A percentile compares a stretch with the other conserved stretches of the same genome.
Evolutionary conservation across 2,113 vertebrate species (phyloP).

Genomic region (Paratilapia polleni): DNA sequence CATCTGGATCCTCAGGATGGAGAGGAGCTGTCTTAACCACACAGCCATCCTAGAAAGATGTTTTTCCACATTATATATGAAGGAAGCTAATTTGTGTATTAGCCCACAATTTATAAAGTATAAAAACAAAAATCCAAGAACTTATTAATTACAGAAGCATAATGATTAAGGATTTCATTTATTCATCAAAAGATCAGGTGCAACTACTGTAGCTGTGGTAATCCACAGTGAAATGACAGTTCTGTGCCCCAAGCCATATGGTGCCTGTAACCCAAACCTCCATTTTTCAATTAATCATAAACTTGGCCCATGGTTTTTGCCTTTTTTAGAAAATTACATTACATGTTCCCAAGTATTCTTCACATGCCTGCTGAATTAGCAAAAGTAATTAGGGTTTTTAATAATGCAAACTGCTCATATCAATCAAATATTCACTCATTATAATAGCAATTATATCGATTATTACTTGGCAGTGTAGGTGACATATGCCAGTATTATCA

Average conservation of each 20-base stretch:
- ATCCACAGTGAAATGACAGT: constrained; percentile 48
- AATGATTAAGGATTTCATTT: constrained; percentile 28
- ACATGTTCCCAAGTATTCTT: not conserved
- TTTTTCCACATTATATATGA: not conserved
- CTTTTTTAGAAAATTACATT: constrained; percentile 25
- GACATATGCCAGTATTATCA: not conserved
- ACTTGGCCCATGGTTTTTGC: constrained; percentile 5
- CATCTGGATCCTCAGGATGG: not conserved
- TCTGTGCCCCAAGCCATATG: constrained; percentile 35
- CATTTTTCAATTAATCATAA: constrained; percentile 47
- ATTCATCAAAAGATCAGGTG: constrained; percentile 34
- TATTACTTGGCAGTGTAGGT: not conserved
- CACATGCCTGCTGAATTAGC: constrained; percentile 4
- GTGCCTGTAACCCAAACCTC: constrained; percentile 22
- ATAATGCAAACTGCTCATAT: constrained; percentile 14
- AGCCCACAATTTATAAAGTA: not conserved
- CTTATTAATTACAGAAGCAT: constrained; percentile 41
- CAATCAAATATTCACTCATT: not conserved
- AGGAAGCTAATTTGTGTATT: not conserved
- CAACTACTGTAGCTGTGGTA: constrained; percentile 16
- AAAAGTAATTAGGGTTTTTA: constrained; percentile 4
- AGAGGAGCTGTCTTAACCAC: not conserved
- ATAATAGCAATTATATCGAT: not conserved
- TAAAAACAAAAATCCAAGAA: not conserved
- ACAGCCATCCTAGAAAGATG: not conserved